These are phyloP conservation scores for Conistra vaccinii DNA, from an alignment of 2,888 invertebrate genomes.

Conservation along the genomic window DNA sequence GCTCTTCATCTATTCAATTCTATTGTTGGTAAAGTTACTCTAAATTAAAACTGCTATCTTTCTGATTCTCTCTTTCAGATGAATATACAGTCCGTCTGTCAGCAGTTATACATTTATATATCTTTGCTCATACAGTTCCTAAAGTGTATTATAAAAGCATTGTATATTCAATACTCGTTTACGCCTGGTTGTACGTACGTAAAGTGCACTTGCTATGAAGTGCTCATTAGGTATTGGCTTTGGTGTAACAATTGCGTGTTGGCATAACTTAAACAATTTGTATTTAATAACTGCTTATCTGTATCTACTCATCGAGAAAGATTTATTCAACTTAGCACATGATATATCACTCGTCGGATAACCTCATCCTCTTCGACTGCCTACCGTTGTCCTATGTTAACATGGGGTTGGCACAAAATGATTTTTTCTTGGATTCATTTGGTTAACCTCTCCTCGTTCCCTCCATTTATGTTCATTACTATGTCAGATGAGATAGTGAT, in stretches of 20 bases:
- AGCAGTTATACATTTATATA: background rate
- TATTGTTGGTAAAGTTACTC: background rate
- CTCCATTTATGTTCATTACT: background rate
- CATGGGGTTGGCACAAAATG: background rate
- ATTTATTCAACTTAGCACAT: conserved; percentile 17
- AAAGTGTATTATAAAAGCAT: background rate
- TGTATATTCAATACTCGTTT: conserved; percentile 9
- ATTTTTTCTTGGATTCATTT: background rate
- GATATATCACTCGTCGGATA: background rate
- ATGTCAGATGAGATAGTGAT: no score
- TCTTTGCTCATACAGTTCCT: background rate
- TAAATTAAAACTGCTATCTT: background rate
- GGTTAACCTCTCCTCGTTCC: background rate
- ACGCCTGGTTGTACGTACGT: background rate
- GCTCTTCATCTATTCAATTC: background rate
- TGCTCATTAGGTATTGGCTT: conserved; percentile 15
- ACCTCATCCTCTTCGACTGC: background rate
- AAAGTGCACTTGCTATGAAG: background rate
- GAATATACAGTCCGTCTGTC: background rate
- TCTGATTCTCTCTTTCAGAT: background rate
- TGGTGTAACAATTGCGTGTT: conserved; percentile 40
- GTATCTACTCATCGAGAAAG: conserved; percentile 10
- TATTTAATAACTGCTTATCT: conserved; percentile 7
- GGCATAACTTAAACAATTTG: conserved; percentile 12
- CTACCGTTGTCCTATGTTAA: background rate